Conservation (phyloP, 2,888 invertebrate species). For the Pyrocoelia pectoralis region DNA sequence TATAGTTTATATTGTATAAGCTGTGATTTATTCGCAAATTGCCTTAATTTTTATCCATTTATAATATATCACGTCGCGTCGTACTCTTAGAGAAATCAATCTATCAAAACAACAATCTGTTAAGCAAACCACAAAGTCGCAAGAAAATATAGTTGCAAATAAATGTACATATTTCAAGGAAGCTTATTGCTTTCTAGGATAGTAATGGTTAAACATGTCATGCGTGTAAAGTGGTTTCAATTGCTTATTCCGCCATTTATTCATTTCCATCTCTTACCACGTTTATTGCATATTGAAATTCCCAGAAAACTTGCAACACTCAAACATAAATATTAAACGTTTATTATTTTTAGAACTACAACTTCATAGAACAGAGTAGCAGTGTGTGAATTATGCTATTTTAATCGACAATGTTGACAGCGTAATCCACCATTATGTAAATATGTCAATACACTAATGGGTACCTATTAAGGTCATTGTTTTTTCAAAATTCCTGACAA, state of each 20-base stretch:
- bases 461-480: neutral
- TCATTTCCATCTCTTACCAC: slow-evolving; percentile 19
- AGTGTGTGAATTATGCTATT: neutral
- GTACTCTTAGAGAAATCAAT: neutral
- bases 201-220: slow-evolving; percentile 18
- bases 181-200: slow-evolving; percentile 14
- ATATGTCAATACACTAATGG: neutral
- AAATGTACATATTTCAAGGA: slow-evolving; percentile 20
- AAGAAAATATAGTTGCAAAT: slow-evolving; percentile 11
- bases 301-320: slow-evolving; percentile 18
- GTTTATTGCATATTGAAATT: slow-evolving; percentile 25
- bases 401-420: no score
- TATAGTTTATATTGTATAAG: neutral
- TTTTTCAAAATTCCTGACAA: slow-evolving; percentile 1
- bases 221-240: slow-evolving; percentile 15
- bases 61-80: neutral
- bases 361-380: slow-evolving; percentile 8
- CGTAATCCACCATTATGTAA: neutral
- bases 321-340: slow-evolving; percentile 16
- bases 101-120: slow-evolving; percentile 1
- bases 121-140: neutral
- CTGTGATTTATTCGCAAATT: neutral
- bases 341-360: slow-evolving; percentile 13
- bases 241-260: slow-evolving; percentile 14
- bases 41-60: neutral